phyloP scores from a whole-genome alignment of 1,140 invertebrate genomes.

The Aphaenogaster ashmeadi region DNA sequence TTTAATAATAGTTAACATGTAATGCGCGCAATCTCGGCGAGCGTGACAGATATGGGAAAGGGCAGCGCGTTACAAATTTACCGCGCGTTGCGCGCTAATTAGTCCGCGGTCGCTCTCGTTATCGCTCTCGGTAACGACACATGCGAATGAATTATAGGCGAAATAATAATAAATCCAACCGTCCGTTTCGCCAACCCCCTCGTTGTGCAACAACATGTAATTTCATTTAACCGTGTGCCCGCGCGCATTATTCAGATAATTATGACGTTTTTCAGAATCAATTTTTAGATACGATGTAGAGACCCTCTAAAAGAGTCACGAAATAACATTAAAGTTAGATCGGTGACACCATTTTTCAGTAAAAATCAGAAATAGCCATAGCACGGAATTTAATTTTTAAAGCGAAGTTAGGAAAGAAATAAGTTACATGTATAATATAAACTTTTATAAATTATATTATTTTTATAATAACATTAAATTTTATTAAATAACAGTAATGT shows the following conservation, averaged over 20 bases:
- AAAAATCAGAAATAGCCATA: no score
- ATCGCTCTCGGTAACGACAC: constrained; percentile 17
- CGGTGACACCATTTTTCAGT: no score
- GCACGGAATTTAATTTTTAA: no score
- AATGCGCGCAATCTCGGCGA: background rate
- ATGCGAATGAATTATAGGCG: constrained; percentile 29
- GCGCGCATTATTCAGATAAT: constrained; percentile 7
- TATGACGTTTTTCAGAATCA: background rate
- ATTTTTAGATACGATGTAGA: constrained; percentile 35
- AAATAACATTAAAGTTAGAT: no score
- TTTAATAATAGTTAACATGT: constrained; percentile 14
- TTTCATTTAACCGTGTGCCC: background rate
- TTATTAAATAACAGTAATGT: no score
- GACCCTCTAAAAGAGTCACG: no score
- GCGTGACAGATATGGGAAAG: constrained; percentile 15
- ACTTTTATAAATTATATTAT: no score
- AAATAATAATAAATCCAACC: constrained; percentile 40
- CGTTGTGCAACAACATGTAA: constrained; percentile 5
- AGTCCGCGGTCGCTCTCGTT: constrained; percentile 20
- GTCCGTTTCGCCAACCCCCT: background rate
- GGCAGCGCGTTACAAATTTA: constrained; percentile 30
- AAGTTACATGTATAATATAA: no score
- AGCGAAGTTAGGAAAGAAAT: no score
- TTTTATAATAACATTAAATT: no score
- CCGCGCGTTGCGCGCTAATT: constrained; percentile 42